Evolutionary conservation across 2,888 invertebrate genomes (phyloP).

Genomic region (Hydrotaea diabolus): DNA sequence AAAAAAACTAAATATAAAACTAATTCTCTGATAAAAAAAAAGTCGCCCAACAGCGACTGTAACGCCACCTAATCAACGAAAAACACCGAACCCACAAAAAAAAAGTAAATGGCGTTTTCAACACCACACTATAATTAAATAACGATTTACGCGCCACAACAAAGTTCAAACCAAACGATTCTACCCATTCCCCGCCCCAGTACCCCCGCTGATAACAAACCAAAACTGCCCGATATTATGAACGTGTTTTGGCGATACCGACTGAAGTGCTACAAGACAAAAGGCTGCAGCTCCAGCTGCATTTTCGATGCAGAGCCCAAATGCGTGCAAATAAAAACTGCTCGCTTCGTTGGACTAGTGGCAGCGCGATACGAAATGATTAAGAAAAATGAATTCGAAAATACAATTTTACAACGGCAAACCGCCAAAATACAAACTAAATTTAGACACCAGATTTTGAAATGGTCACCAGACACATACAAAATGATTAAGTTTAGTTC

Average conservation of each 20-base stretch:
- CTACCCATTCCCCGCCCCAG: slow-evolving; percentile 39
- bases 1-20: slow-evolving; percentile 50
- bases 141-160: slow-evolving; percentile 75
- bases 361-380: slow-evolving; percentile 43
- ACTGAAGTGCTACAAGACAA: slow-evolving; percentile 38
- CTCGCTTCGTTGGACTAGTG: slow-evolving; percentile 13
- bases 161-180: slow-evolving; percentile 55
- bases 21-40: slow-evolving; percentile 55
- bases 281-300: slow-evolving; percentile 58
- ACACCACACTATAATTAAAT: slow-evolving; percentile 76
- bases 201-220: slow-evolving; percentile 49
- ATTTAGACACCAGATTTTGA: slow-evolving; percentile 64
- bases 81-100: not conserved
- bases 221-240: slow-evolving; percentile 13
- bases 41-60: not conserved
- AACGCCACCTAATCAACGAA: slow-evolving; percentile 13
- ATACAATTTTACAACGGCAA: slow-evolving; percentile 43
- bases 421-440: slow-evolving; percentile 42
- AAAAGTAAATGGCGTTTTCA: slow-evolving; percentile 71
- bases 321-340: slow-evolving; percentile 72
- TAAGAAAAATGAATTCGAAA: slow-evolving; percentile 51
- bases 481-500: slow-evolving; percentile 55
- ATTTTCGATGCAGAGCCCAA: slow-evolving; percentile 68
- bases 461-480: slow-evolving; percentile 61
- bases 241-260: slow-evolving; percentile 22